Base-by-base conservation (phyloP, 2,888 invertebrate genomes). In the Leptopilina syphax region DNA sequence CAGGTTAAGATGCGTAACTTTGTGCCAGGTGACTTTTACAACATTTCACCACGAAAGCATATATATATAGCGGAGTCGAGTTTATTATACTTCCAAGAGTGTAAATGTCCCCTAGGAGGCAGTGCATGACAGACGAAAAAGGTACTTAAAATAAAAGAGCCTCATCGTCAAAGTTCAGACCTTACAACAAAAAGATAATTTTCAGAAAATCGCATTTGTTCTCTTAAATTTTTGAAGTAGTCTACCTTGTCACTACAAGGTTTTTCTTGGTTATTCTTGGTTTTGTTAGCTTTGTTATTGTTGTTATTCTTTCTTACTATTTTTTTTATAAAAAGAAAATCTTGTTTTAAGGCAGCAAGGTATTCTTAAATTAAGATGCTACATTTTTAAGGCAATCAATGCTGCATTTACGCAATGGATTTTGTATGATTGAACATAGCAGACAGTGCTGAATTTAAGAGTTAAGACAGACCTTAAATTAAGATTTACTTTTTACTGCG, bases 1-100 rank as follows among this genome's bases (percentile, higher is more conserved):
- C 57, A 73, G 73, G 73, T 34, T 57, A 73, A 57, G 73, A 57
- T 57, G 73, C 73, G 73, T 73, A 73, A 73, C 70, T 73, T 34
- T 57, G 57, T 57, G n/a, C 34, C 34, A 73, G 57, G 54, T 57
- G 57, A 41, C 73, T 34, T 73, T 57, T 73, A 73, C 73, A 57
- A 73, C 73, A n/a, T 73, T 54, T 73, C 57, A 73, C 34, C 13
- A 57, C 57, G 54, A 73, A 57, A 57, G 57, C 73, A 8, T 47
- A 34, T 34, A 34, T 34, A 34, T 34, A 34, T 34, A 44, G 13
- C 54, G 27, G 34, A 50, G 57, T 10, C 54, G 57, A 73, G 57
- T 73, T 57, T 73, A 73, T 73, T 57, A 57, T 57, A 34, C 73
- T 73, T 73, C 9, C 73, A 73, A 70, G 70, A 67, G 67, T 44